phyloP scores from a whole-genome alignment of 2,888 invertebrate genomes.

The Watsonalla binaria region DNA sequence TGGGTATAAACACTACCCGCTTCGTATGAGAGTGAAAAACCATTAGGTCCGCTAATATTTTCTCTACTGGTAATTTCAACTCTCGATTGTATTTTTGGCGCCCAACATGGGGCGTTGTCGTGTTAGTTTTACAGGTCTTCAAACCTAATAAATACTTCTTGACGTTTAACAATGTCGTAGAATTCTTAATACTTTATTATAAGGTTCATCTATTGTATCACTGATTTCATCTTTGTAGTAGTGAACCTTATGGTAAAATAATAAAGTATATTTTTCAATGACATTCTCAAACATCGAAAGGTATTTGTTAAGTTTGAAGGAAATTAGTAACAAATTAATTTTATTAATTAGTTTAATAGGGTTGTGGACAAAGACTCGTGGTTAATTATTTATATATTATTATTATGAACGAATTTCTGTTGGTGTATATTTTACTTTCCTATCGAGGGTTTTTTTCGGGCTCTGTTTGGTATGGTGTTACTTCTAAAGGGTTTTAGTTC shows the following conservation, averaged over 20 bases:
- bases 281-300: no score
- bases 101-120: neutral
- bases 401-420: conserved; percentile 7
- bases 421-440: conserved; percentile 11
- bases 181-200: no score
- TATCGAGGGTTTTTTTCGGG: conserved; percentile 20
- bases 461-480: conserved; percentile 39
- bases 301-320: no score
- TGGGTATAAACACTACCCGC: neutral
- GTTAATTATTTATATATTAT: conserved; percentile 10
- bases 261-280: no score
- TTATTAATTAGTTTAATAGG: conserved; percentile 38
- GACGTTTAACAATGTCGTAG: no score
- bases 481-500: no score
- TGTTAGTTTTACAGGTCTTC: neutral
- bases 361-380: conserved; percentile 72
- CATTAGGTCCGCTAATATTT: neutral
- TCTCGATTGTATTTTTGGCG: neutral
- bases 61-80: no score
- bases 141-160: no score
- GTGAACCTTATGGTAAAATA: no score
- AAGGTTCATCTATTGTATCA: no score
- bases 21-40: neutral
- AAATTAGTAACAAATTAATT: neutral
- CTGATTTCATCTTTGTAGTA: no score